Evolutionary conservation across 2,888 invertebrate species (phyloP).

Genomic region (Balanococcus diminutus): DNA sequence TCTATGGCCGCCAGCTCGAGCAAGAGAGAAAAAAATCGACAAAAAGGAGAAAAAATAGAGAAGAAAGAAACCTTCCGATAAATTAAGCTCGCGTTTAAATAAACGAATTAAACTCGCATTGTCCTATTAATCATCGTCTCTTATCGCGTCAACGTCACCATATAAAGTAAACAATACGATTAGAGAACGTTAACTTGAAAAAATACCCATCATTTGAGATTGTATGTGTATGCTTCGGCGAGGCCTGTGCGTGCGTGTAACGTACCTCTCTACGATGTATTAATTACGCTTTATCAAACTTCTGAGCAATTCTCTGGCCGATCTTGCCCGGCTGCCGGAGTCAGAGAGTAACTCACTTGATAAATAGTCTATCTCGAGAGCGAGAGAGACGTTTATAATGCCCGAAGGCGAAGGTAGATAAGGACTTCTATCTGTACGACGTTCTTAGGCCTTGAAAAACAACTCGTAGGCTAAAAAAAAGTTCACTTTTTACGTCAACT

Average conservation of each 20-base stretch:
- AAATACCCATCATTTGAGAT: slow-evolving; percentile 1
- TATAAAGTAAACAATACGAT: slow-evolving; percentile 40
- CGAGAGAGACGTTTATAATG: too few relatives aligned
- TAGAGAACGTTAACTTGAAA: slow-evolving; percentile 19
- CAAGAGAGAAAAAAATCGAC: background rate
- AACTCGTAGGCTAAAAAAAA: too few relatives aligned
- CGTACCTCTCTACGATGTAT: background rate
- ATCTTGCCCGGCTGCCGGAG: background rate
- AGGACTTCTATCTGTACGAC: too few relatives aligned
- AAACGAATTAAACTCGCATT: background rate
- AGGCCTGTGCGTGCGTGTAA: background rate
- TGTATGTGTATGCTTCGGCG: background rate
- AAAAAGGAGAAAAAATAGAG: background rate
- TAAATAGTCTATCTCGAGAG: background rate
- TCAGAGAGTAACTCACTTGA: background rate
- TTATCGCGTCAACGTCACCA: slow-evolving; percentile 28
- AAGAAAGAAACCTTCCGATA: background rate
- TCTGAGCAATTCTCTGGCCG: background rate
- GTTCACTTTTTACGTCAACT: too few relatives aligned
- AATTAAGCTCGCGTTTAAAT: slow-evolving; percentile 22
- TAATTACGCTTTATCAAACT: background rate
- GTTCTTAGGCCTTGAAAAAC: too few relatives aligned
- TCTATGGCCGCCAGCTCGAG: background rate
- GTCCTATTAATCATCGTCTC: slow-evolving; percentile 39
- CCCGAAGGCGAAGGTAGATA: too few relatives aligned